These are phyloP conservation scores for Cyphomyrmex costatus DNA, from an alignment of 1,140 invertebrate species.

Conservation along the genomic window DNA sequence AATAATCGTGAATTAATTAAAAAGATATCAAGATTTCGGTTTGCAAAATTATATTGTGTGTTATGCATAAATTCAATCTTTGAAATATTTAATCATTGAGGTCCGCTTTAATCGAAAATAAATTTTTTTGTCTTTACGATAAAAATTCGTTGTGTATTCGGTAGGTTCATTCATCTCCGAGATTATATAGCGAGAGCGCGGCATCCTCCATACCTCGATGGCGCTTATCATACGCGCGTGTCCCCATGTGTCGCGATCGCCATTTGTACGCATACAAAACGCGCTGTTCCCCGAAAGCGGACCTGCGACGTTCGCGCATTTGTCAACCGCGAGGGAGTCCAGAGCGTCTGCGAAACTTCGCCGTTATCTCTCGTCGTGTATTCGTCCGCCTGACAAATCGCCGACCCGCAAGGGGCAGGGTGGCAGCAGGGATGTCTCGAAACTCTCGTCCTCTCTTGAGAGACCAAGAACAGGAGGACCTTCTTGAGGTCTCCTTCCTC, in stretches of 20 bases:
- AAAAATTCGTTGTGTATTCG: conserved; percentile 2
- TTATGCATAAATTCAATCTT: too few relatives aligned
- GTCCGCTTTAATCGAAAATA: too few relatives aligned
- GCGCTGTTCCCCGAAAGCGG: conserved; percentile 42
- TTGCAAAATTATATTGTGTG: too few relatives aligned
- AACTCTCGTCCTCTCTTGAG: conserved; percentile 56
- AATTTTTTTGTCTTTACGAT: not conserved
- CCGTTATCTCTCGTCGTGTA: conserved; percentile 72
- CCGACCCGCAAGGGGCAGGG: conserved; percentile 32
- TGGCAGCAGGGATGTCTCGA: conserved; percentile 26
- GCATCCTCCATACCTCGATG: conserved; percentile 28
- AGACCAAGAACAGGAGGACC: conserved; percentile 17
- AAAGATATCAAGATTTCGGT: not conserved
- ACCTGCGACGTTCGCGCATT: conserved; percentile 60
- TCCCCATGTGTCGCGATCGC: conserved; percentile 25
- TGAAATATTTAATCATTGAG: too few relatives aligned
- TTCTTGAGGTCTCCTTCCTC: not conserved
- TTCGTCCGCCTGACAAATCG: conserved; percentile 77
- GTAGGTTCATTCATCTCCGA: conserved; percentile 8
- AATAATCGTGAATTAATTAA: conserved; percentile 8
- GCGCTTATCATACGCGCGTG: conserved; percentile 51
- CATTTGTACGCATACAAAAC: conserved; percentile 70
- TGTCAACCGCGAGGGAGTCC: conserved; percentile 63
- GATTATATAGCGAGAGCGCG: not conserved
- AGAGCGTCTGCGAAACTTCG: conserved; percentile 73